These are phyloP conservation scores for Sesamia inferens DNA, from an alignment of 2,888 invertebrate species.

Conservation along the genomic window DNA sequence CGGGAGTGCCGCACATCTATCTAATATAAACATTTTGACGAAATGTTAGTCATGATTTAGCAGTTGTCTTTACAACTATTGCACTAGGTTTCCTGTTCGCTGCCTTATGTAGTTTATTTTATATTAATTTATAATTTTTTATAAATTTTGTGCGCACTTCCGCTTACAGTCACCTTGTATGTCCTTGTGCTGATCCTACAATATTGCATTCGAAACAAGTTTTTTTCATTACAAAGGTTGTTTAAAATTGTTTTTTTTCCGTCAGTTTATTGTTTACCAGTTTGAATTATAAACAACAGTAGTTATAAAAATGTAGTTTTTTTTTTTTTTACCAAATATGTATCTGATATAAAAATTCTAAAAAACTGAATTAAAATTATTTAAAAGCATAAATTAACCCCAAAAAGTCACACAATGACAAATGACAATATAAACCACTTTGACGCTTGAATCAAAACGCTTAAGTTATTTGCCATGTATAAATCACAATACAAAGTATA, in stretches of 20 bases:
- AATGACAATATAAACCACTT: slow-evolving; percentile 25
- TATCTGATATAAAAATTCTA: not conserved
- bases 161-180: slow-evolving; percentile 51
- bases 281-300: not conserved
- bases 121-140: slow-evolving; percentile 26
- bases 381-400: not conserved
- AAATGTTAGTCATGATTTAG: slow-evolving; percentile 68
- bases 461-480: slow-evolving; percentile 34
- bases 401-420: slow-evolving; percentile 6
- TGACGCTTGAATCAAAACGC: slow-evolving; percentile 37
- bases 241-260: not conserved
- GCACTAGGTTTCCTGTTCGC: slow-evolving; percentile 29
- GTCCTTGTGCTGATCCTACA: slow-evolving; percentile 42
- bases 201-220: slow-evolving; percentile 10
- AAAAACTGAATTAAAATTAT: not conserved
- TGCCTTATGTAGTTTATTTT: slow-evolving; percentile 36
- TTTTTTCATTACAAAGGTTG: not conserved
- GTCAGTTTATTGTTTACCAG: too few species aligned
- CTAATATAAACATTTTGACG: slow-evolving; percentile 72
- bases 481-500: slow-evolving; percentile 31
- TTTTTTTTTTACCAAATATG: not conserved
- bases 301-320: not conserved
- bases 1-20: slow-evolving; percentile 62
- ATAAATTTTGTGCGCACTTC: slow-evolving; percentile 48
- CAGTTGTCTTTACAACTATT: slow-evolving; percentile 35